phyloP scores from a whole-genome alignment of 1,140 invertebrate genomes.

The Microplitis demolitor region DNA sequence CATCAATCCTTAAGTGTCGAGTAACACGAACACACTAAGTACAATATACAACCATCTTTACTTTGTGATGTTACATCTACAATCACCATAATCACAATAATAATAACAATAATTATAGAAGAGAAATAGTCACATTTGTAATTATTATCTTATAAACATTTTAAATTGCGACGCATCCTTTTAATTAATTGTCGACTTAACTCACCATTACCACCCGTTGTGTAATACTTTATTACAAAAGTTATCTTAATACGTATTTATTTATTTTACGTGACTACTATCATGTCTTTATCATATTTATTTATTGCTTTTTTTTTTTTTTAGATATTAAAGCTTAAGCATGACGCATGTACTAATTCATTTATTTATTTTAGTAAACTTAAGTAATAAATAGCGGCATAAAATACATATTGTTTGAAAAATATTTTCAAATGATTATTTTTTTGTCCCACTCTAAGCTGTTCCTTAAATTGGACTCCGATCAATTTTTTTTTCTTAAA shows the following conservation, averaged over 20 bases:
- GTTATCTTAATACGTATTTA: background rate
- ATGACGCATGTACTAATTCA: background rate
- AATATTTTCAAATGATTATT: no score
- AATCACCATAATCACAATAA: background rate
- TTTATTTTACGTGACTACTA: background rate
- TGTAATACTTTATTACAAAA: constrained; percentile 4
- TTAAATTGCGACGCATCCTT: constrained; percentile 17
- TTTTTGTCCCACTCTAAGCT: no score
- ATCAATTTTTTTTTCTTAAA: no score
- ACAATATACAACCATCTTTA: background rate
- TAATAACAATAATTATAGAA: background rate
- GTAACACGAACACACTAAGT: constrained; percentile 1
- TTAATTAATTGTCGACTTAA: constrained; percentile 22
- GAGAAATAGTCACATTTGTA: background rate
- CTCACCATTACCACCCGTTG: constrained; percentile 10
- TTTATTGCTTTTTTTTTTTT: no score
- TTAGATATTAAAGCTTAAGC: no score
- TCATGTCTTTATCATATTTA: background rate
- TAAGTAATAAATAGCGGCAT: no score
- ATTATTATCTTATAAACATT: constrained; percentile 12
- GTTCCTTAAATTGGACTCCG: no score
- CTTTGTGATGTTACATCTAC: background rate
- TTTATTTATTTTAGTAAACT: background rate
- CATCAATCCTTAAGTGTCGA: constrained; percentile 39
- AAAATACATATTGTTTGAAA: no score